Evolutionary conservation across 2,113 vertebrate genomes (phyloP).

Genomic region (Anser cygnoides): DNA sequence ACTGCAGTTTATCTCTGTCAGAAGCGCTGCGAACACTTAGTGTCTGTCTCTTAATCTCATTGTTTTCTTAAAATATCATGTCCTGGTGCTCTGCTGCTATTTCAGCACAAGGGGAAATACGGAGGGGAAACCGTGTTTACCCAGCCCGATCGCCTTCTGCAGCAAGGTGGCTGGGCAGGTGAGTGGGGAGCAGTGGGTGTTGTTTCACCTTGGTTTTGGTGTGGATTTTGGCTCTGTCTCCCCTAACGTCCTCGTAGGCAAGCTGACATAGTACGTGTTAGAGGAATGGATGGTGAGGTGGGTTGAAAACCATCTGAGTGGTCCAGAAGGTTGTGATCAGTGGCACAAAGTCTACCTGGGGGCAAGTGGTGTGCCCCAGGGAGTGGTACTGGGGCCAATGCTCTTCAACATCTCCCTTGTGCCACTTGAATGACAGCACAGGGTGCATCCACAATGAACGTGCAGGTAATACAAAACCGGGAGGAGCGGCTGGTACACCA

Average conservation of each 20-base stretch:
- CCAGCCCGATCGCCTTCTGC: fast-evolving
- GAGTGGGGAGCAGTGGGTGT: fast-evolving
- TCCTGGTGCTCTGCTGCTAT: neutral
- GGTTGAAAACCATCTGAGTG: neutral
- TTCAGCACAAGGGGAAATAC: neutral
- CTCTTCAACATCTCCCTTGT: neutral
- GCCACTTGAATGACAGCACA: fast-evolving
- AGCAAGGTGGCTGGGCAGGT: fast-evolving
- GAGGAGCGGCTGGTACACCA: neutral
- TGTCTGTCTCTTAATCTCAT: neutral
- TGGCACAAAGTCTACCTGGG: neutral
- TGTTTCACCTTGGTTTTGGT: neutral
- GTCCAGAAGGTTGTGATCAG: neutral
- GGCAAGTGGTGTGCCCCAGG: neutral
- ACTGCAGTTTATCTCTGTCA: slow-evolving; percentile 29
- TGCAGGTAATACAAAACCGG: neutral
- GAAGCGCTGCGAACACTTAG: neutral
- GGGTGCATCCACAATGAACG: neutral
- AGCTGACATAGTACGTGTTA: neutral
- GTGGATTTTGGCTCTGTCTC: neutral
- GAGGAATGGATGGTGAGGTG: neutral
- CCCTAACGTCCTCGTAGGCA: neutral
- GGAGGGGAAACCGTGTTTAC: neutral
- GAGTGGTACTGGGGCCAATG: neutral
- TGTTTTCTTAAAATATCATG: neutral